Percentiles rank a stretch among this genome's conserved stretches.
Evolutionary conservation across 2,888 invertebrate species (phyloP).

Genomic region (Sthenelais limicola): DNA sequence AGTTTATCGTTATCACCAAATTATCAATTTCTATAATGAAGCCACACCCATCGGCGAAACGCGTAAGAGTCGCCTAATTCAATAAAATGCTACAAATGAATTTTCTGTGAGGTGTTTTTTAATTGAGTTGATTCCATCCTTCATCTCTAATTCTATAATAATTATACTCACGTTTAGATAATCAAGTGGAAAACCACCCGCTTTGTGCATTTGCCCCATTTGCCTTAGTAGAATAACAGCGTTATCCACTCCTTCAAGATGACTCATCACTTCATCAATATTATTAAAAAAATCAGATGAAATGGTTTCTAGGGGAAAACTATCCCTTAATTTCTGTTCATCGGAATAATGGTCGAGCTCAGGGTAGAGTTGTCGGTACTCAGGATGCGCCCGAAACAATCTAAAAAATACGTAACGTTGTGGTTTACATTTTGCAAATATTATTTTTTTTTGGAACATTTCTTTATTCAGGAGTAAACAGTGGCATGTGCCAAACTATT

Average conservation of each 20-base stretch:
- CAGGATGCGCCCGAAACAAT: conserved; percentile 17
- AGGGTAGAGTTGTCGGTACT: conserved; percentile 9
- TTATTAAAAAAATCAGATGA: conserved; percentile 17
- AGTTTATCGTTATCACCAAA: too few species aligned
- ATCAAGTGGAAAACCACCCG: not conserved
- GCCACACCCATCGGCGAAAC: too few species aligned
- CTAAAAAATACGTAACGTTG: too few species aligned
- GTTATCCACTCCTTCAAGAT: conserved; percentile 5
- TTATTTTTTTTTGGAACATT: too few species aligned
- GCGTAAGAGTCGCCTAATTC: too few species aligned
- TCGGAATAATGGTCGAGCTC: not conserved
- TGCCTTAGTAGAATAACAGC: conserved; percentile 10
- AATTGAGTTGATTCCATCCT: not conserved
- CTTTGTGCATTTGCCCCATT: conserved; percentile 21
- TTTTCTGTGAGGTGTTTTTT: too few species aligned
- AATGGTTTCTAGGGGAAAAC: conserved; percentile 14
- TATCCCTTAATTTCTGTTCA: conserved; percentile 9
- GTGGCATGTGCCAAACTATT: too few species aligned
- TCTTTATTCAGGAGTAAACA: too few species aligned
- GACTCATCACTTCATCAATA: conserved; percentile 28
- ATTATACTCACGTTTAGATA: conserved; percentile 22
- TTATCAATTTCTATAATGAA: too few species aligned
- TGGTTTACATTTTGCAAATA: too few species aligned
- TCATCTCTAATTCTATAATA: not conserved
- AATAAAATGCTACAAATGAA: too few species aligned